Conservation (phyloP, 1,140 invertebrate genomes). For the Cherax destructor region DNA sequence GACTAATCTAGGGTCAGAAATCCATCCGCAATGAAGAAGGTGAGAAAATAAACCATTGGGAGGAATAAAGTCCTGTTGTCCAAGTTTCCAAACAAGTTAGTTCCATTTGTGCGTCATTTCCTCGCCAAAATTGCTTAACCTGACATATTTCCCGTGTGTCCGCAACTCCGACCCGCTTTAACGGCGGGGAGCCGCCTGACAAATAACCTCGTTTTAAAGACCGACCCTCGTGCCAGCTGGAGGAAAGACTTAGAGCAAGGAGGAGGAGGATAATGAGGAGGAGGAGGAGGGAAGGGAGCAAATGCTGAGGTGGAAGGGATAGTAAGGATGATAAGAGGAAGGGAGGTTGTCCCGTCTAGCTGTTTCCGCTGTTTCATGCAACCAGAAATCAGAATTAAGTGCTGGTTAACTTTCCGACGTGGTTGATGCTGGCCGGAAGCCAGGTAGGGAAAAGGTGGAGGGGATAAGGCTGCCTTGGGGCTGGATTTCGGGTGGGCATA, state of each 20-base stretch:
- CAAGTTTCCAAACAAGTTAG: constrained; percentile 16
- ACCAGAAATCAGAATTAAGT: constrained; percentile 59
- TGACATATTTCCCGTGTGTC: constrained; percentile 1
- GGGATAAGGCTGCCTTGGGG: background rate
- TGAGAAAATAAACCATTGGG: background rate
- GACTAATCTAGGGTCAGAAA: background rate
- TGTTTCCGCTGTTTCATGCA: constrained; percentile 38
- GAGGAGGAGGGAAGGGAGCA: background rate
- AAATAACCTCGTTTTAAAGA: constrained; percentile 14
- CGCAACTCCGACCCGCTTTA: constrained; percentile 3
- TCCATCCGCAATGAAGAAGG: background rate
- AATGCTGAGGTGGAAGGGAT: background rate
- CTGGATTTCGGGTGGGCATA: too few species aligned
- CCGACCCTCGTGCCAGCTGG: background rate
- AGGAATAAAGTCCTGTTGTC: background rate
- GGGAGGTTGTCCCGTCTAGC: background rate
- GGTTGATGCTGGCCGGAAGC: constrained; percentile 17
- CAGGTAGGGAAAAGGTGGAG: constrained; percentile 1
- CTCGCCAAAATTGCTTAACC: constrained; percentile 18
- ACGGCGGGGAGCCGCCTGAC: constrained; percentile 5
- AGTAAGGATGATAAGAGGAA: background rate
- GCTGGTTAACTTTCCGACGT: constrained; percentile 53
- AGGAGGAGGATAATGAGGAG: background rate
- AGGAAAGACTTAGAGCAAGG: background rate
- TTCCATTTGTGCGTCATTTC: constrained; percentile 13